Evolutionary conservation across 2,888 invertebrate genomes (phyloP).

Genomic region (Cephus nigrinus): DNA sequence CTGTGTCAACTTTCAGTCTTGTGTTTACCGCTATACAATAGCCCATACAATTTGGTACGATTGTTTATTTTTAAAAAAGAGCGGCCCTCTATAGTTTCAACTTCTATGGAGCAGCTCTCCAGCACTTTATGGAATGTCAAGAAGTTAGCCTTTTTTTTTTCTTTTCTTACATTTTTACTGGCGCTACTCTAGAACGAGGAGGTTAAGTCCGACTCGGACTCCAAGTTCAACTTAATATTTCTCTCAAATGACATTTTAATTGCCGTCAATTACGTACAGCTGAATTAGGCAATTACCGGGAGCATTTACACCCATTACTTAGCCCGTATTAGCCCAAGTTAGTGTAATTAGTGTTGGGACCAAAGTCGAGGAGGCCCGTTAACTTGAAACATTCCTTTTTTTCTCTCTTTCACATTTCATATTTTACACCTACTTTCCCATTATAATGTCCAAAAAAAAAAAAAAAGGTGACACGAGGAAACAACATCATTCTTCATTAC

Average conservation of each 20-base stretch:
- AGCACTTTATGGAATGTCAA: background rate
- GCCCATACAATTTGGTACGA: background rate
- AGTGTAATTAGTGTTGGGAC: constrained; percentile 38
- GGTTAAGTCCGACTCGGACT: background rate
- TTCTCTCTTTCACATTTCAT: background rate
- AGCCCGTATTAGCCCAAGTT: constrained; percentile 37
- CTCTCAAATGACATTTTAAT: constrained; percentile 47
- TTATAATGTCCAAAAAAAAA: background rate
- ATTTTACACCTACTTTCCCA: constrained; percentile 1
- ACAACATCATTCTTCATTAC: background rate
- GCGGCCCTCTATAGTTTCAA: background rate
- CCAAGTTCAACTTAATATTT: constrained; percentile 3
- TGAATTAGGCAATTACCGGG: constrained; percentile 49
- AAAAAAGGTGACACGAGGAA: background rate
- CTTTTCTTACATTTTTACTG: background rate
- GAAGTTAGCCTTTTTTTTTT: background rate
- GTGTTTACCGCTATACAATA: background rate
- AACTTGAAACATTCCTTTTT: background rate
- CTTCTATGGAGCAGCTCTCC: background rate
- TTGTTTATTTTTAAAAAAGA: background rate
- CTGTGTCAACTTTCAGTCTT: background rate
- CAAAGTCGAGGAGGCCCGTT: background rate
- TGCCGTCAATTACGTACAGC: constrained; percentile 43
- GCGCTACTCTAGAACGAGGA: background rate
- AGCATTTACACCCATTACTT: constrained; percentile 39